Base-by-base conservation (phyloP, 2,113 vertebrate species). In the Leptobrachium leishanense region DNA sequence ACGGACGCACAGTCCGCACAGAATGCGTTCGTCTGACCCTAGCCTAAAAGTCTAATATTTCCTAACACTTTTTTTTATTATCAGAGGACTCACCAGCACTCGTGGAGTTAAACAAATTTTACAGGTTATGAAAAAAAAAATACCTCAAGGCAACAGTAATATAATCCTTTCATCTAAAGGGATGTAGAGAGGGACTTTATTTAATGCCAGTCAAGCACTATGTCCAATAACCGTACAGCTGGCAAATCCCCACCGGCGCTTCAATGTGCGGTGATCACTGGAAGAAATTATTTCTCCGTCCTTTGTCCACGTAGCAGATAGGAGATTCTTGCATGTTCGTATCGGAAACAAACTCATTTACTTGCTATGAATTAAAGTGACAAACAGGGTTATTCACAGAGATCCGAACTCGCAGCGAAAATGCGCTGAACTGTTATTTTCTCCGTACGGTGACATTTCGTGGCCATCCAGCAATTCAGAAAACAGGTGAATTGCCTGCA, bases 131-230 rank as follows among this genome's bases (percentile, higher is more conserved):
- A 59, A 59, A 59, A 59, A 8, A 59, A 59, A 59, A 59, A 59
- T 12, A 59, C 55, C 55, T 59, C 55, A 4, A 59, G 55, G 55
- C 55, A 59, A 59, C 55, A 12, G 55, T 59, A 59, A 59, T 59
- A 59, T 59, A 59, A 59, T 59, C 55, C 55, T 59, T 59, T 59
- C 55, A 59, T 59, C 55, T 59, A 59, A 59, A 59, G 55, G 55
- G 55, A 59, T 59, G 55, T 12, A 12, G 55, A 59, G 55, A 59
- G 55, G 10, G 55, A 15, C 55, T 59, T 59, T 59, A 59, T 59
- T 59, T 59, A 59, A 59, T 59, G 55, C 55, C 55, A 59, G 55
- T 59, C 55, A 59, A 59, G 55, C 8, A 59, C 55, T 59, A 59
- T 12, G 55, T 59, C 55, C 55, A 59, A 59, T 59, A 59, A 59